Evolutionary conservation across 2,797 vertebrate genomes (phyloP).

Genomic region (Spheniscus humboldti): DNA sequence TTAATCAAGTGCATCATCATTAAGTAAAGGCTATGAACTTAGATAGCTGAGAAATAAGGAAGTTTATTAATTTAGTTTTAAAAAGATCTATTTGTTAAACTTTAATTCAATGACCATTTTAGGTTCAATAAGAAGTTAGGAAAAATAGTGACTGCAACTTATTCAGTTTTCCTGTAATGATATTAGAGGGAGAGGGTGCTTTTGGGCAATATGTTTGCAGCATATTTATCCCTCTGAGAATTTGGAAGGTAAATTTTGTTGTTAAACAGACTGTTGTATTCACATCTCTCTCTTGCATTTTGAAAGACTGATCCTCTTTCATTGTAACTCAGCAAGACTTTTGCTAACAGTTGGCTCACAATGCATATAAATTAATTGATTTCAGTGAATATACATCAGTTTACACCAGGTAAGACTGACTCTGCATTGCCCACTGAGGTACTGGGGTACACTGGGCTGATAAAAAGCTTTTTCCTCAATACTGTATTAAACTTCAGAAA

Average conservation of each 20-base stretch:
- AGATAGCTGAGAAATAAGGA: slow-evolving; percentile 70
- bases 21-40: slow-evolving; percentile 73
- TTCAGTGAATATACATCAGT: background rate
- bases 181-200: background rate
- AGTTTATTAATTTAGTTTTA: slow-evolving; percentile 75
- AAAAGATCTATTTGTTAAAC: slow-evolving; percentile 72
- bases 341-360: background rate
- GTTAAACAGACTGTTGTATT: background rate
- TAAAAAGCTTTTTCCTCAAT: background rate
- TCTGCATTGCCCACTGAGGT: background rate
- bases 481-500: background rate
- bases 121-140: slow-evolving; percentile 9
- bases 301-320: background rate
- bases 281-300: background rate
- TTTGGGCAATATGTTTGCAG: background rate
- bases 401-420: background rate
- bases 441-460: background rate
- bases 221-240: background rate
- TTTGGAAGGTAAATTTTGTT: background rate
- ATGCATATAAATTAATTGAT: background rate
- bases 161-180: background rate
- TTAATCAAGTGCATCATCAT: slow-evolving; percentile 80
- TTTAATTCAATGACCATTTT: slow-evolving; percentile 54
- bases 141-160: slow-evolving; percentile 49
- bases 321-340: background rate